Conservation (phyloP, 2,888 invertebrate genomes). For the Sarcophaga rosellei region DNA sequence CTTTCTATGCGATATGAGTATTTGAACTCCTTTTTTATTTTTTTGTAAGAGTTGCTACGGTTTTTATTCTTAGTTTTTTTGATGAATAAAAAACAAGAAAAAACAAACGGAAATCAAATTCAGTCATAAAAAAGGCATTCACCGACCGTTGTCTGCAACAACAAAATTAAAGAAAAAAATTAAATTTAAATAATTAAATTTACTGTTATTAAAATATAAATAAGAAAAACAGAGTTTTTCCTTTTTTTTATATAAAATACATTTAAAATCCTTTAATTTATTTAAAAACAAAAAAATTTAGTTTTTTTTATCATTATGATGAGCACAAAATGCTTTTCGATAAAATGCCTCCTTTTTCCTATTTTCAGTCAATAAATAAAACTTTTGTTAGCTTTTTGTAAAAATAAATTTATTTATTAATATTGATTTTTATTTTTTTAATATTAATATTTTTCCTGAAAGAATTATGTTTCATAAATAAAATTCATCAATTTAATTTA, state of each 20-base stretch:
- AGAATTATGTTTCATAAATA: conserved; percentile 2
- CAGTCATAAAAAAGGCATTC: neutral
- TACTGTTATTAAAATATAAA: neutral
- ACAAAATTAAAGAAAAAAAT: too few species aligned
- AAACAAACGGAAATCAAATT: neutral
- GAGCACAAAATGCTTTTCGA: too few species aligned
- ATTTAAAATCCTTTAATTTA: too few species aligned
- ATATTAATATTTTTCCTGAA: neutral
- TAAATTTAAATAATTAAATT: neutral
- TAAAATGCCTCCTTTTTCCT: too few species aligned
- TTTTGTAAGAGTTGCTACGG: neutral
- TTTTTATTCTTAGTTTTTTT: neutral
- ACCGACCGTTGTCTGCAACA: neutral
- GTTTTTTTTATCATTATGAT: too few species aligned
- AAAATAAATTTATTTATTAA: neutral
- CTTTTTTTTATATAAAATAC: too few species aligned
- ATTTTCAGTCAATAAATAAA: too few species aligned
- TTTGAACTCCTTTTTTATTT: neutral
- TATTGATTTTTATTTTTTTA: neutral
- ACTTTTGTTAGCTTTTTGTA: too few species aligned
- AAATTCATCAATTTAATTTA: conserved; percentile 29
- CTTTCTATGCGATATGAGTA: neutral
- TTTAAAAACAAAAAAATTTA: too few species aligned
- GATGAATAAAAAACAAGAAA: neutral
- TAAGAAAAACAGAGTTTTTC: neutral